These are phyloP conservation scores for Adrianichthys oophorus DNA, from an alignment of 2,797 vertebrate species.

Conservation along the genomic window DNA sequence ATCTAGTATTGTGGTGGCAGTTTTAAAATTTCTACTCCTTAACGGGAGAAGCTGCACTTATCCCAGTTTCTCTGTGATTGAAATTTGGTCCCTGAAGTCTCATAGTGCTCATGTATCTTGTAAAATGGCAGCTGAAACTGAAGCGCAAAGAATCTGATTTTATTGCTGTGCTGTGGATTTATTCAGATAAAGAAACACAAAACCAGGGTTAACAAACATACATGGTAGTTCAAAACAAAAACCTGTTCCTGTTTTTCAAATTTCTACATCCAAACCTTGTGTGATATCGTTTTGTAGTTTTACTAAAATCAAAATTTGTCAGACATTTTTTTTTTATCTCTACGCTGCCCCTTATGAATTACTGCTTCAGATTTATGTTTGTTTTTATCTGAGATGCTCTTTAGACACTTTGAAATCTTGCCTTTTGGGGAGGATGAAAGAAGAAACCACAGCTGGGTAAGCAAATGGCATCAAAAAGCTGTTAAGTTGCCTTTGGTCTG, in stretches of 20 bases:
- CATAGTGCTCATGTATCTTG: too few species aligned
- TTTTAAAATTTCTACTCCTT: too few species aligned
- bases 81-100: too few species aligned
- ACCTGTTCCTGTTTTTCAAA: background rate
- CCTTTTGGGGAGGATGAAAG: conserved; percentile 5
- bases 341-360: too few species aligned
- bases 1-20: too few species aligned
- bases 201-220: background rate
- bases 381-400: conserved; percentile 13
- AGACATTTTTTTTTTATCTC: too few species aligned
- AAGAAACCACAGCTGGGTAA: conserved; percentile 5
- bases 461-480: conserved; percentile 38
- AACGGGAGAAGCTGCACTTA: too few species aligned
- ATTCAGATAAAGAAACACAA: background rate
- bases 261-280: background rate
- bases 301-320: background rate
- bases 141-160: background rate
- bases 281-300: background rate
- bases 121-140: too few species aligned
- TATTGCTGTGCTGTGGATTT: background rate
- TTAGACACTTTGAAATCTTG: conserved; percentile 18
- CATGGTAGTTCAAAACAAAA: too few species aligned
- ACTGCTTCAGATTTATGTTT: conserved; percentile 24
- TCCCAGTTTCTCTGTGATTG: too few species aligned
- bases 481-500: conserved; percentile 16